Evolutionary conservation across 2,888 invertebrate species (phyloP).

Genomic region (Catocala nupta): DNA sequence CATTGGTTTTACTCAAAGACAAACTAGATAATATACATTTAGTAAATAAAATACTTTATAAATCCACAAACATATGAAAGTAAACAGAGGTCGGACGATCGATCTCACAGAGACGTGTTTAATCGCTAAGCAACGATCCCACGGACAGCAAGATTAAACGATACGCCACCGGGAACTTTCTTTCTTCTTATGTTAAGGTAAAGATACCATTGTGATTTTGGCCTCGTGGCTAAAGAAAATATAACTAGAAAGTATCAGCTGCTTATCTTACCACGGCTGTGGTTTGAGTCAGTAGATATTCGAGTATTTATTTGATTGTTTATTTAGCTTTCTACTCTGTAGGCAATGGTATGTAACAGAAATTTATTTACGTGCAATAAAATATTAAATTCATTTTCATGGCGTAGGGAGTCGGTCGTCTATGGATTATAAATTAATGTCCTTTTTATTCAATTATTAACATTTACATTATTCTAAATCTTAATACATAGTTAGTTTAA

Average conservation of each 20-base stretch:
- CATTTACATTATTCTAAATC: too few relatives aligned
- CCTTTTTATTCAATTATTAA: too few relatives aligned
- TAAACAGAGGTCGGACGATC: slow-evolving; percentile 56
- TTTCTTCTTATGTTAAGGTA: slow-evolving; percentile 44
- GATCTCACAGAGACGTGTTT: slow-evolving; percentile 67
- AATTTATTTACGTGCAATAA: too few relatives aligned
- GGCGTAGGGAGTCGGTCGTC: too few relatives aligned
- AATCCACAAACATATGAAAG: neutral
- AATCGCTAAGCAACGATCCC: slow-evolving; percentile 67
- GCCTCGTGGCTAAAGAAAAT: slow-evolving; percentile 23
- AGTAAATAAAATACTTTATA: too few relatives aligned
- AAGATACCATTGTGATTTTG: slow-evolving; percentile 40
- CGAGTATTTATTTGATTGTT: neutral
- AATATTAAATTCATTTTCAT: too few relatives aligned
- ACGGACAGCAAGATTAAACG: slow-evolving; percentile 66
- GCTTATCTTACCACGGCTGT: neutral
- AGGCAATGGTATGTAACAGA: too few relatives aligned
- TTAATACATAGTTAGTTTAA: too few relatives aligned
- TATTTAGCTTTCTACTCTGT: neutral
- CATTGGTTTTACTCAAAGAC: too few relatives aligned
- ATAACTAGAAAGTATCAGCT: slow-evolving; percentile 5
- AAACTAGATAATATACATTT: too few relatives aligned
- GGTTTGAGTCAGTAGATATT: neutral
- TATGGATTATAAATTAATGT: too few relatives aligned
- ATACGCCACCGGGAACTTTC: slow-evolving; percentile 60